These are phyloP conservation scores for Poecilia latipinna DNA, from an alignment of 2,113 vertebrate genomes.

Conservation along the genomic window DNA sequence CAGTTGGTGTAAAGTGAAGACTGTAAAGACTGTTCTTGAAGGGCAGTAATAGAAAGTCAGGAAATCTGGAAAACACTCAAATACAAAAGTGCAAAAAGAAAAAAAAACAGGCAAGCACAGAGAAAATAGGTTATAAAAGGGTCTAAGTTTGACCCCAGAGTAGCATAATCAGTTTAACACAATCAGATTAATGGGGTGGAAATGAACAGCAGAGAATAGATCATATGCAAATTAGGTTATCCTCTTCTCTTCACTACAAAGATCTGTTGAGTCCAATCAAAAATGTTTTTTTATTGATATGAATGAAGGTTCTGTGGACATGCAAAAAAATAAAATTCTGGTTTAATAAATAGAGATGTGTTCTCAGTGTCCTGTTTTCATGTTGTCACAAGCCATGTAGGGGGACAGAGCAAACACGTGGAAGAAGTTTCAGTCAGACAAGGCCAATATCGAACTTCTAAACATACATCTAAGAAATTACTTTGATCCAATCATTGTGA, in stretches of 20 bases:
- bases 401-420: no score
- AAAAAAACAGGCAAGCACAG: not conserved
- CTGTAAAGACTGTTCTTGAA: not conserved
- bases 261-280: constrained; percentile 11
- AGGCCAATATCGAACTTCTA: not conserved
- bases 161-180: constrained; percentile 34
- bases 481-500: no score
- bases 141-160: not conserved
- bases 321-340: not conserved
- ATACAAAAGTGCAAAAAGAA: not conserved
- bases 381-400: no score
- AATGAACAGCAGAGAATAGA: constrained; percentile 47
- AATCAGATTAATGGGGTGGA: constrained; percentile 56
- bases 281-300: not conserved
- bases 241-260: not conserved
- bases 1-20: constrained; percentile 1
- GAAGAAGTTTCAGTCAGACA: no score
- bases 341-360: not conserved
- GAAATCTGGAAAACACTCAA: not conserved
- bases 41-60: not conserved
- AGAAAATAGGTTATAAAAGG: not conserved
- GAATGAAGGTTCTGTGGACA: not conserved
- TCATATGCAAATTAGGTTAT: constrained; percentile 46
- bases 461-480: not conserved
- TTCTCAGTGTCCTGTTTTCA: no score